Evolutionary conservation across 2,888 invertebrate genomes (phyloP).

Genomic region (Mythimna impura): DNA sequence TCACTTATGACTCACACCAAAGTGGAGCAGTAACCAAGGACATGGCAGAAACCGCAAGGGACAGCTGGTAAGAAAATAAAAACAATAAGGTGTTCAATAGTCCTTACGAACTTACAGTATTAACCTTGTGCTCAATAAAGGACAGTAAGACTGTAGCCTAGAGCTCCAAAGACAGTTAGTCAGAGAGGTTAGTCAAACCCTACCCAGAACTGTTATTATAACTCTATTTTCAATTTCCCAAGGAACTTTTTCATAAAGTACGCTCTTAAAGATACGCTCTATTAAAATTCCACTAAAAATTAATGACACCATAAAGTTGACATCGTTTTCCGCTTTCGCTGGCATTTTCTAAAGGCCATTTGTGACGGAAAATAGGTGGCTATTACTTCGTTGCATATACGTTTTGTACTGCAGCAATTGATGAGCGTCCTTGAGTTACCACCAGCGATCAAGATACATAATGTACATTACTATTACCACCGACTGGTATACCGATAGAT

Average conservation of each 20-base stretch:
- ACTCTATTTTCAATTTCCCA: not conserved
- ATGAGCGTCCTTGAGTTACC: constrained; percentile 24
- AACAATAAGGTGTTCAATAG: not conserved
- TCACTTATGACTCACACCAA: too few species aligned
- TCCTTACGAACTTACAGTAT: not conserved
- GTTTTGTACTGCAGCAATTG: constrained; percentile 21
- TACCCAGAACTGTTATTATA: constrained; percentile 6
- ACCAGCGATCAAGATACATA: constrained; percentile 30
- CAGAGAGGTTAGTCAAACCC: too few species aligned
- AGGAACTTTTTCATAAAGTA: constrained; percentile 9
- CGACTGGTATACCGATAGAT: constrained; percentile 32
- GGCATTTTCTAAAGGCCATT: constrained; percentile 3
- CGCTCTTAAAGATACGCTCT: constrained; percentile 7
- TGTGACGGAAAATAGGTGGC: not conserved
- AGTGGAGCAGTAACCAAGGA: not conserved
- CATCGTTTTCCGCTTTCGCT: constrained; percentile 21
- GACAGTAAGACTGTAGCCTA: not conserved
- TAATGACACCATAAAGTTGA: constrained; percentile 37
- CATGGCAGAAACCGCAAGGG: not conserved
- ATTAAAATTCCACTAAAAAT: constrained; percentile 24
- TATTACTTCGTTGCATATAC: constrained; percentile 13
- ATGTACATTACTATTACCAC: constrained; percentile 36
- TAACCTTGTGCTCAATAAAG: not conserved
- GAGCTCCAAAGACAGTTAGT: too few species aligned
- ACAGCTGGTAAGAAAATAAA: not conserved